phyloP scores from a whole-genome alignment of 2,888 invertebrate species.

The Hylaea fasciaria region DNA sequence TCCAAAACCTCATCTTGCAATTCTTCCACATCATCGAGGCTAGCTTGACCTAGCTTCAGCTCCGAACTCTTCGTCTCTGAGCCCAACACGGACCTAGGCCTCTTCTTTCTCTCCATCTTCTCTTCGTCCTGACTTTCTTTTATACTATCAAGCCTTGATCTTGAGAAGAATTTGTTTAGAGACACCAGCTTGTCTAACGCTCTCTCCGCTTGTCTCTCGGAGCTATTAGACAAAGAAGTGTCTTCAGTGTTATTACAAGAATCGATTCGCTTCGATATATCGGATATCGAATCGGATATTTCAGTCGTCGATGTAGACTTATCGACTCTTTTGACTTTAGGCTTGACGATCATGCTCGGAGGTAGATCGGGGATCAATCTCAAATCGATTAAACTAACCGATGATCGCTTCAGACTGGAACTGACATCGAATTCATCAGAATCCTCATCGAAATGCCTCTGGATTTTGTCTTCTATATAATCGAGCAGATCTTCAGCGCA shows the following conservation, averaged over 20 bases:
- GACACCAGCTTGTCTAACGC: conserved; percentile 77
- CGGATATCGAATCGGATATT: conserved; percentile 71
- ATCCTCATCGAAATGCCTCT: conserved; percentile 60
- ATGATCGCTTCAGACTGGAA: conserved; percentile 63
- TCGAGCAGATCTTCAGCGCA: conserved; percentile 67
- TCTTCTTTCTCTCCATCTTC: conserved; percentile 31
- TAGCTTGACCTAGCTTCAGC: conserved; percentile 69
- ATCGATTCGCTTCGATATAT: conserved; percentile 67
- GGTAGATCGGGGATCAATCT: conserved; percentile 77
- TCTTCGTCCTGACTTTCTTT: conserved; percentile 73
- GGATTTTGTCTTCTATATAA: conserved; percentile 70
- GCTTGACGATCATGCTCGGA: conserved; percentile 74
- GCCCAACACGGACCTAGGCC: conserved; percentile 34
- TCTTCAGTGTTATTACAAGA: conserved; percentile 77
- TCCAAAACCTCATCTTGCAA: conserved; percentile 62
- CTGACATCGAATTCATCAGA: conserved; percentile 74
- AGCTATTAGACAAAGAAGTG: conserved; percentile 61
- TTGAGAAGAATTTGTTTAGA: conserved; percentile 75
- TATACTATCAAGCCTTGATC: conserved; percentile 77
- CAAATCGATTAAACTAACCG: conserved; percentile 76
- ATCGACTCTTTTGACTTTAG: conserved; percentile 70
- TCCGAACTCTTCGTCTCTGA: conserved; percentile 44
- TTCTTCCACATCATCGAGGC: conserved; percentile 78
- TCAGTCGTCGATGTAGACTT: conserved; percentile 79
- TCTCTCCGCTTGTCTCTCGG: conserved; percentile 67